Base-by-base conservation (phyloP, 2,113 vertebrate species). In the Cacatua alba region DNA sequence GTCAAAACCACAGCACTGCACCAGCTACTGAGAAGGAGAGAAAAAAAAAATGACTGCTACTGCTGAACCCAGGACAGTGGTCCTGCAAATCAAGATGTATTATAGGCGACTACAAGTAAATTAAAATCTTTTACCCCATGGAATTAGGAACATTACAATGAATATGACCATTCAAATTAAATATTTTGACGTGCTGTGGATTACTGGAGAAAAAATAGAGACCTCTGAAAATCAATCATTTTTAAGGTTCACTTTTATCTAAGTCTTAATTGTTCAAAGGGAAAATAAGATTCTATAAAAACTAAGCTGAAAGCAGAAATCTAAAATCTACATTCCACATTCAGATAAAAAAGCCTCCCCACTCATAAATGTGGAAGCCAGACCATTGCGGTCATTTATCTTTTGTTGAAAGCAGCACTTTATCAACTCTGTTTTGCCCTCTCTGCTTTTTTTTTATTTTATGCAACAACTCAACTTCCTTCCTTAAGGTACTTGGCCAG, bases 381-480 rank as follows among this genome's bases (percentile, higher is more conserved):
- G 46, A 94, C 39, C 60, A 84, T 24, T 87, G 35, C 21, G 69
- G 68, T 75, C 80, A 82, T 98, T 96, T 94, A 86, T 97, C 95
- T 97, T 91, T 78, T 82, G 57, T 80, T 97, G 93, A 97, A 97
- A 97, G 71, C 21, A 89, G 79, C 44, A 86, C 91, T 97, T 97
- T 96, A 96, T 97, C 95, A 97, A 79, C 52, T 84, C 21, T 83
- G 53, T 86, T 97, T 95, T 92, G 37, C 64, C 72, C 88, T 79
- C 68, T 78, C 52, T 82, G 28, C n/a, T 72, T 85, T 91, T 83
- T 77, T 85, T 84, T 72, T 29, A 33, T 85, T 87, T 51, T 83
- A 12, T 82, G 41, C 41, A 86, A 68, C 31, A 88, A 95, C 60
- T 92, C 57, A 94, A 72, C 51, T 94, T 97, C 94, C 83, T 84